Conservation (phyloP, 2,113 vertebrate genomes). For the Ramphastos sulfuratus region DNA sequence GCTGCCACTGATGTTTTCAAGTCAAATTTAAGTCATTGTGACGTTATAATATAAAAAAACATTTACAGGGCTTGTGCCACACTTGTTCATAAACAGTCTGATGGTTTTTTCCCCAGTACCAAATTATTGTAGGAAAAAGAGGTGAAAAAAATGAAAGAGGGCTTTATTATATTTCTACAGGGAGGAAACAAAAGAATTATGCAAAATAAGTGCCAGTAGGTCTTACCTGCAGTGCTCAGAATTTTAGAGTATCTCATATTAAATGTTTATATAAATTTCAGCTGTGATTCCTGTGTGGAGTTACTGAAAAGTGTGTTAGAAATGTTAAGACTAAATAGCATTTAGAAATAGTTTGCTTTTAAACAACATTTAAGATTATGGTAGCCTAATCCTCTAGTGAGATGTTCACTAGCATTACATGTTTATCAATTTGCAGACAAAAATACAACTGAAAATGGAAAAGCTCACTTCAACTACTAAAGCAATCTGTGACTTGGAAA, state of each 20-base stretch:
- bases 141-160: neutral
- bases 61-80: neutral
- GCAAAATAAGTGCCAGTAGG: neutral
- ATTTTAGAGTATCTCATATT: neutral
- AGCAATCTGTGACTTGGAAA: constrained; percentile 86
- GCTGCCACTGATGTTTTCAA: neutral
- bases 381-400: neutral
- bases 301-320: neutral
- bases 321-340: neutral
- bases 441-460: constrained; percentile 88
- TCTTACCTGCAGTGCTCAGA: neutral
- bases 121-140: neutral
- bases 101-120: neutral
- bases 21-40: neutral
- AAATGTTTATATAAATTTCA: neutral
- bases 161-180: neutral
- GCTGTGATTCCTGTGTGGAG: neutral
- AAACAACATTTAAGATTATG: neutral
- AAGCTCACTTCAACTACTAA: constrained; percentile 82
- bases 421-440: constrained; percentile 63
- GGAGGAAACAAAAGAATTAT: neutral
- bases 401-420: neutral
- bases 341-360: neutral
- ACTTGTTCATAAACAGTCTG: neutral
- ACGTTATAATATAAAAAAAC: neutral